Conservation (phyloP, 2,888 invertebrate species). For the Catocala sponsa region DNA sequence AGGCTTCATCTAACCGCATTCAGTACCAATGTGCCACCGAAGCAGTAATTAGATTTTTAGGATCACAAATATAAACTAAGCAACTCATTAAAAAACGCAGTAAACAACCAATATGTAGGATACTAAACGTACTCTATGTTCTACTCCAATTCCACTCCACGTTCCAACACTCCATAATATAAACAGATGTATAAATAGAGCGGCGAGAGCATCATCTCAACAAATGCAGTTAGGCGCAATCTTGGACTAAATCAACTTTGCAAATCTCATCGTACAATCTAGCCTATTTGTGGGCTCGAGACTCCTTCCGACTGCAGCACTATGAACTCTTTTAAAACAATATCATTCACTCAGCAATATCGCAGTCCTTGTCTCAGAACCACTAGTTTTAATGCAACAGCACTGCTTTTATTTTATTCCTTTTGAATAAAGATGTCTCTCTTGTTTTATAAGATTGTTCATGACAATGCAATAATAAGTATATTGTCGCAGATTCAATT, state of each 20-base stretch:
- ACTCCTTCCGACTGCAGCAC: constrained; percentile 12
- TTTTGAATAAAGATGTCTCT: background rate
- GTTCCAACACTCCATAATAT: constrained; percentile 3
- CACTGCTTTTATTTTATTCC: constrained; percentile 6
- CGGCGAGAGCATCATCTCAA: constrained; percentile 50
- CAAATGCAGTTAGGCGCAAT: constrained; percentile 78
- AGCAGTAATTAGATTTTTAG: too few species aligned
- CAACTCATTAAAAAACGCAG: too few species aligned
- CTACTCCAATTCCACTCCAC: too few species aligned
- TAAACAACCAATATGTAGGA: too few species aligned
- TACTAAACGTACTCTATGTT: too few species aligned
- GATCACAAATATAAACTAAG: too few species aligned
- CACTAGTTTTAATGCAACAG: constrained; percentile 3
- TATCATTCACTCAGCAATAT: constrained; percentile 46
- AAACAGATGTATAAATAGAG: constrained; percentile 28
- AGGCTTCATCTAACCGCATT: too few species aligned
- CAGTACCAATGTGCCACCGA: too few species aligned
- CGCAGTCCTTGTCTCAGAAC: constrained; percentile 19
- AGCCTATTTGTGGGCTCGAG: constrained; percentile 59
- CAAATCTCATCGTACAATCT: constrained; percentile 64
- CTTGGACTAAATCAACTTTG: constrained; percentile 64
- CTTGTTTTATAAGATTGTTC: background rate
- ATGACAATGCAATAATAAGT: constrained; percentile 3
- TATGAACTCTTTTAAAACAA: constrained; percentile 47
- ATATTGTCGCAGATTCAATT: background rate